These are phyloP conservation scores for Hofmannophila pseudospretella DNA, from an alignment of 2,888 invertebrate genomes.

Conservation along the genomic window DNA sequence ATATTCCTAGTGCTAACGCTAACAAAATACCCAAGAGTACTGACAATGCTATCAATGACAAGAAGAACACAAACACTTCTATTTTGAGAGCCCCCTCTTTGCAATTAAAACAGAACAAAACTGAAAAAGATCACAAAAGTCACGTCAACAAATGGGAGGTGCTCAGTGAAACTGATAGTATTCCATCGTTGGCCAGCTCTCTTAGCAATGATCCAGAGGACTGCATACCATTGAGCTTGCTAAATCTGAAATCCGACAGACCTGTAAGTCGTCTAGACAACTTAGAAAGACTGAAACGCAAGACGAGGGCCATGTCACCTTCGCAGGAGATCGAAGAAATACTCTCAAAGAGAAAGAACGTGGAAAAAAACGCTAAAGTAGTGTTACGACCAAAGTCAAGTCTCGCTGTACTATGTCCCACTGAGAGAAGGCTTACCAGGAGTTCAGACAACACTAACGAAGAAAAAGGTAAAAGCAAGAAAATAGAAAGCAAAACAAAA, in stretches of 20 bases:
- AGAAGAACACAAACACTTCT: constrained; percentile 45
- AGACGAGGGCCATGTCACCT: constrained; percentile 77
- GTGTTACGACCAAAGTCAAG: constrained; percentile 65
- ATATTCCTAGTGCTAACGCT: constrained; percentile 36
- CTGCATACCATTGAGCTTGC: constrained; percentile 72
- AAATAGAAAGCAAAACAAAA: constrained; percentile 45
- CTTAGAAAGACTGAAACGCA: constrained; percentile 70
- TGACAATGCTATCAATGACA: constrained; percentile 32
- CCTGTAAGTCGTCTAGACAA: constrained; percentile 48
- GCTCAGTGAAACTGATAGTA: constrained; percentile 79
- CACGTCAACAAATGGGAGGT: constrained; percentile 77
- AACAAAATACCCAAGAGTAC: constrained; percentile 29
- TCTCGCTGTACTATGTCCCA: constrained; percentile 60
- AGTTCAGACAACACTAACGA: constrained; percentile 57
- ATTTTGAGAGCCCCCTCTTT: constrained; percentile 65
- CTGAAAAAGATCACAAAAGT: constrained; percentile 58
- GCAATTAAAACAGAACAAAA: constrained; percentile 59
- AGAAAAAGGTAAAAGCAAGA: constrained; percentile 50
- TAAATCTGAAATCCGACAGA: constrained; percentile 59
- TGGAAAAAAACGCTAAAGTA: constrained; percentile 53
- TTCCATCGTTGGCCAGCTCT: constrained; percentile 71
- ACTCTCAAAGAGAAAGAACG: constrained; percentile 61
- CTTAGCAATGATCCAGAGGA: constrained; percentile 77
- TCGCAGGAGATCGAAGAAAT: constrained; percentile 78
- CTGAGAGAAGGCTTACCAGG: constrained; percentile 58